Evolutionary conservation across 2,797 vertebrate species (phyloP), one percentile per base, ranked within the genome.

Genomic region (Gastrophryne carolinensis): DNA sequence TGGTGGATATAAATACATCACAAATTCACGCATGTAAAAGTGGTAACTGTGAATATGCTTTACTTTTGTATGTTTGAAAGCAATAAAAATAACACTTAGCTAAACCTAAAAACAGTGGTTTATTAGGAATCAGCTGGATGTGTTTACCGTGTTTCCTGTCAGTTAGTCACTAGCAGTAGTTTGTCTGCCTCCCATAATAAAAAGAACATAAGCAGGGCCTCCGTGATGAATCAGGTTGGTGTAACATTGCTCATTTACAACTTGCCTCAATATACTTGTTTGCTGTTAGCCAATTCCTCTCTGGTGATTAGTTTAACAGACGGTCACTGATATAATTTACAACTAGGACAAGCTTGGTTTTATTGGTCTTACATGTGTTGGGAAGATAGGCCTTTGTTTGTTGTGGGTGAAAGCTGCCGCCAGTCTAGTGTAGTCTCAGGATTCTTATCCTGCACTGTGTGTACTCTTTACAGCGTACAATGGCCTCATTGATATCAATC

Each of bases 251-350:
- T 49, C 35, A 73, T 63, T 62, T 53, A 63, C 49, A 17, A 50
- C 21, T 4, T 47, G 11, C 24, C 30, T 19, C 15, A 30, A 53
- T 29, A 54, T 12, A 12, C 23, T 26, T 19, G 4, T 24, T 24
- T 35, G 50, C 4, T 56, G 34, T 10, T 17, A 19, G 15, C n/a
- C 3, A 17, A 57, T 26, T 73, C 61, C 56, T 65, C 50, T 6
- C 39, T 13, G 27, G 19, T 29, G n/a, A 74, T 63, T 74, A 66
- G 23, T 37, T 32, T 56, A 34, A 12, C 49, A 73, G 49, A 63
- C 53, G 34, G 47, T 44, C 56, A 49, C 10, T 58, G 37, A 47
- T 57, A 27, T 58, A 27, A 57, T 74, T 65, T 74, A 37, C 52
- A 74, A 66, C 39, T 21, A 13, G 39, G 49, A 10, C 57, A 70